phyloP scores from a whole-genome alignment of 92 coral and sea anemone genomes.

The Palythoa caribaeorum region DNA sequence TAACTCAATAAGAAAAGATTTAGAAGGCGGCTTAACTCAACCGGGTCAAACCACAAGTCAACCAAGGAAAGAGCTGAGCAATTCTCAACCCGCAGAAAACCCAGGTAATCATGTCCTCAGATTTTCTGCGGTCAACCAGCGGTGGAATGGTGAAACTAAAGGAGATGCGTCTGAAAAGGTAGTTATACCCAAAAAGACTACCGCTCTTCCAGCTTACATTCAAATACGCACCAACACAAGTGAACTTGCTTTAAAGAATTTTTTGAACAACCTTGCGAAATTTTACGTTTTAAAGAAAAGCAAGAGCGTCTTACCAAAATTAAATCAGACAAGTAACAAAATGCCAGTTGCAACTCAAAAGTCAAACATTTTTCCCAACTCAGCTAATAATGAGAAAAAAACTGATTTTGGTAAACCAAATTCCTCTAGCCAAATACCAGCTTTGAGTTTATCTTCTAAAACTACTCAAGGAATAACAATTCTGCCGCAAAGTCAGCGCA shows the following conservation, averaged over 20 bases:
- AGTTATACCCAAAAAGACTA: neutral
- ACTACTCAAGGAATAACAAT: neutral
- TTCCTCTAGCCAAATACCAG: neutral
- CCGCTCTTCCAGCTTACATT: conserved; percentile 17
- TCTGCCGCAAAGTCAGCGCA: neutral
- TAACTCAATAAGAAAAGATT: conserved; percentile 22
- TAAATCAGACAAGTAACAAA: neutral
- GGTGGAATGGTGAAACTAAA: neutral
- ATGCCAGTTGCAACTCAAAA: neutral
- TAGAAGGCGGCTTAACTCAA: neutral
- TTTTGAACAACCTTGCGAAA: conserved; percentile 28
- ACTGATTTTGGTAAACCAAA: neutral
- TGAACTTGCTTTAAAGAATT: conserved; percentile 27
- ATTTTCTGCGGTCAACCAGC: neutral
- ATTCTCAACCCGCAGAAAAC: neutral
- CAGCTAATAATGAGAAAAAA: neutral
- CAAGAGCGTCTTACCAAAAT: neutral
- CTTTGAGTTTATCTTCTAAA: neutral
- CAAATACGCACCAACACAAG: conserved; percentile 41
- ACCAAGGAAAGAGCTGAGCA: neutral
- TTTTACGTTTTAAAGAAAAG: conserved; percentile 29
- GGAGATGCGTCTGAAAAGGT: neutral
- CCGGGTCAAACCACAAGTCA: neutral
- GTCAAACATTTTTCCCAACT: neutral
- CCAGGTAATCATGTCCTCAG: neutral